Conservation (phyloP, 2,113 vertebrate species). For the Paradoxurus hermaphroditus region DNA sequence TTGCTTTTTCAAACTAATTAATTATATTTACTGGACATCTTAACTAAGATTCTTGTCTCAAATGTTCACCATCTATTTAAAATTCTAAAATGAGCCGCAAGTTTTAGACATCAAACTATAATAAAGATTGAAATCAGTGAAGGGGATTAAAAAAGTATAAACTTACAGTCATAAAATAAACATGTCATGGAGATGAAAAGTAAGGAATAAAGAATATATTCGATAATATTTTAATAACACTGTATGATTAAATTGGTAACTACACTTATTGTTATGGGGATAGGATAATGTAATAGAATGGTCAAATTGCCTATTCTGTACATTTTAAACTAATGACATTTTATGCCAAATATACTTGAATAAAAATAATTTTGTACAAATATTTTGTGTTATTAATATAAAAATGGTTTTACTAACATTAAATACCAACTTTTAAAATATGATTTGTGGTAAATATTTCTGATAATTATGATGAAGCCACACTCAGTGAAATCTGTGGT, state of each 20-base stretch:
- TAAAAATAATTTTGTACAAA: background rate
- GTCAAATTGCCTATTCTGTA: background rate
- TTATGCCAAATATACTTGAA: background rate
- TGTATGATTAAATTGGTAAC: background rate
- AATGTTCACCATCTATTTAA: background rate
- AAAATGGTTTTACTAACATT: background rate
- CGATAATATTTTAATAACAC: background rate
- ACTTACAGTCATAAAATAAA: background rate
- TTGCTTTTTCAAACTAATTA: conserved; percentile 19
- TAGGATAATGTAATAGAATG: background rate
- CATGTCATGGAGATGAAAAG: background rate
- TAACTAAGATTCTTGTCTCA: background rate
- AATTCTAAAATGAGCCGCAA: background rate
- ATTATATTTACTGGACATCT: background rate
- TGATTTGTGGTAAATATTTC: background rate
- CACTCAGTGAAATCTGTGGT: background rate
- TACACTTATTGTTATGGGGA: background rate
- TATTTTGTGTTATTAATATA: background rate
- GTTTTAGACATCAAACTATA: background rate
- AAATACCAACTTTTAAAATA: conserved; percentile 8
- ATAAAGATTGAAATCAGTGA: background rate
- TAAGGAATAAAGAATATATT: background rate
- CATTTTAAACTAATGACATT: background rate
- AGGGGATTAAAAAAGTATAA: background rate
- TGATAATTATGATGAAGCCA: background rate